These are phyloP conservation scores for Pantala flavescens DNA, from an alignment of 1,140 invertebrate genomes.

Conservation along the genomic window DNA sequence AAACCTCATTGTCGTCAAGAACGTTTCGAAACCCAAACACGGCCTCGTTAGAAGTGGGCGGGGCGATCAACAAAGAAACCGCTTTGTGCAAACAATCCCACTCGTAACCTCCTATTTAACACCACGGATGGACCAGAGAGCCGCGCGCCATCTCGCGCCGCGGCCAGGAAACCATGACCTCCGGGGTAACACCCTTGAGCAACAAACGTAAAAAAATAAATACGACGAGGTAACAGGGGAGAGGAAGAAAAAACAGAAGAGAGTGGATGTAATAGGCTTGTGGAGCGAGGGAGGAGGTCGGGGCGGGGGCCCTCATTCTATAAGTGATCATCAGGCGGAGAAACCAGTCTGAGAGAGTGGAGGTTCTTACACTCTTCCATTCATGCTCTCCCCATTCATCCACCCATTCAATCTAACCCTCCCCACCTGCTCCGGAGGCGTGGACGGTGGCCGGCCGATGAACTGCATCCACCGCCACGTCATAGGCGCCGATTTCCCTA, in stretches of 20 bases:
- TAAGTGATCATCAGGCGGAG: constrained; percentile 4
- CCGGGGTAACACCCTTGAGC: neutral
- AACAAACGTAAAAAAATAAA: neutral
- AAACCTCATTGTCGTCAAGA: too few relatives aligned
- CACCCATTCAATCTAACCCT: neutral
- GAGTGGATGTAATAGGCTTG: too few relatives aligned
- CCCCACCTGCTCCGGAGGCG: neutral
- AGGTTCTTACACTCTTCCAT: neutral
- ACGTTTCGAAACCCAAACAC: too few relatives aligned
- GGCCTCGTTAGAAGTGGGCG: too few relatives aligned
- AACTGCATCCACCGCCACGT: neutral
- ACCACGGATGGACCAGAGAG: neutral
- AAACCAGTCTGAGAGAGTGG: neutral
- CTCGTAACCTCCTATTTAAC: too few relatives aligned
- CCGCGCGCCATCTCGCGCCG: neutral
- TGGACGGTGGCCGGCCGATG: neutral
- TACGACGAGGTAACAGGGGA: neutral
- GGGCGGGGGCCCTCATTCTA: neutral
- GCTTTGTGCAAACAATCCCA: too few relatives aligned
- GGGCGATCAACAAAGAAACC: too few relatives aligned
- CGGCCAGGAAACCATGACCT: neutral
- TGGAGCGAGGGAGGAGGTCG: too few relatives aligned
- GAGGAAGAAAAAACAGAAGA: neutral
- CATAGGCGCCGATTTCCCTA: constrained; percentile 1
- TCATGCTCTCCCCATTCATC: neutral